phyloP scores from a whole-genome alignment of 1,140 invertebrate genomes.

The Drosophila mayri region DNA sequence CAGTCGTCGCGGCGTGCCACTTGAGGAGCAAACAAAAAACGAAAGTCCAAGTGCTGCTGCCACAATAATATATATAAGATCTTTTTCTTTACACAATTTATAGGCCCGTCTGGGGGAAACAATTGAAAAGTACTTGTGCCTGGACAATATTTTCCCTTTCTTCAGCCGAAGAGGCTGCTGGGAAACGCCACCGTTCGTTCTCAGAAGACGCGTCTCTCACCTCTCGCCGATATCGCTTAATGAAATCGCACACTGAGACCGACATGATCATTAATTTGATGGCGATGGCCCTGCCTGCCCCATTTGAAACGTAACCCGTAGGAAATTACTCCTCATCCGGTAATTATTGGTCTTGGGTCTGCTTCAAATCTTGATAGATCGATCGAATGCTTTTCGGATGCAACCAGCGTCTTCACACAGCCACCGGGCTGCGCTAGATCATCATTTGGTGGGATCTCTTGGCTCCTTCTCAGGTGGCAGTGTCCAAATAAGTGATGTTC shows the following conservation, averaged over 20 bases:
- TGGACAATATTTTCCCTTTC: conserved; percentile 52
- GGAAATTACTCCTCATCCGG: conserved; percentile 78
- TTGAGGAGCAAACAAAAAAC: conserved; percentile 74
- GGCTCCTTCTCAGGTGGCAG: conserved; percentile 28
- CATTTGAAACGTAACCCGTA: conserved; percentile 73
- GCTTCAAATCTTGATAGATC: conserved; percentile 74
- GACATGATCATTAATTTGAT: conserved; percentile 77
- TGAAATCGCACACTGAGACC: conserved; percentile 50
- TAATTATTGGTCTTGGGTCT: conserved; percentile 74
- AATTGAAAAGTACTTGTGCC: conserved; percentile 74
- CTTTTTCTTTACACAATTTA: conserved; percentile 43
- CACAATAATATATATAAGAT: conserved; percentile 54
- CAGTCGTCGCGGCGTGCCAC: conserved; percentile 48
- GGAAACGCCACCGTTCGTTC: conserved; percentile 71
- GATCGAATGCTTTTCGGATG: conserved; percentile 40
- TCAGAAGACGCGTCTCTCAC: conserved; percentile 30
- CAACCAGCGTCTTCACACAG: conserved; percentile 64
- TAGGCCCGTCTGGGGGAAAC: conserved; percentile 51
- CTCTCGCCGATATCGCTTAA: conserved; percentile 47
- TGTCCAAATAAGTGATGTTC: conserved; percentile 55
- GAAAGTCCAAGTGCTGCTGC: conserved; percentile 72
- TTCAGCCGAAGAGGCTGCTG: conserved; percentile 3
- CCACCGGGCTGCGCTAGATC: conserved; percentile 57
- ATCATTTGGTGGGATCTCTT: conserved; percentile 3
- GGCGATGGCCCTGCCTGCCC: conserved; percentile 38